Evolutionary conservation across 2,113 vertebrate species (phyloP).

Genomic region (Cephalopterus ornatus): DNA sequence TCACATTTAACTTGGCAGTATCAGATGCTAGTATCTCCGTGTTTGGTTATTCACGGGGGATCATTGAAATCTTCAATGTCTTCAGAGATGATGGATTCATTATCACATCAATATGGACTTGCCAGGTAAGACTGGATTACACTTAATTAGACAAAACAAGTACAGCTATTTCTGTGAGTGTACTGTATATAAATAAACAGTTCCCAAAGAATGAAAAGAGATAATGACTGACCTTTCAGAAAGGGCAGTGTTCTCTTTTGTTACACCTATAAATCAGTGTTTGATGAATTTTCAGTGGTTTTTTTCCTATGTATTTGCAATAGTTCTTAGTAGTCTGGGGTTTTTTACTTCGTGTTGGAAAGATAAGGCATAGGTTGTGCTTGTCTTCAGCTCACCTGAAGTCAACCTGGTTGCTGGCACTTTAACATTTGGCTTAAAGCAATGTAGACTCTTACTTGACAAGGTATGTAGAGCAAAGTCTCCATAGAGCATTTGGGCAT

Average conservation of each 20-base stretch:
- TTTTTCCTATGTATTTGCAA: not conserved
- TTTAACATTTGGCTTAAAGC: not conserved
- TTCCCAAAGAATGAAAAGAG: not conserved
- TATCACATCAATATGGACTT: conserved; percentile 86
- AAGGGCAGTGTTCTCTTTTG: not conserved
- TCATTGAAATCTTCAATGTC: conserved; percentile 85
- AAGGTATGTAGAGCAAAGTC: not conserved
- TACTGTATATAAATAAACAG: not conserved
- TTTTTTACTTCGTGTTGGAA: not conserved
- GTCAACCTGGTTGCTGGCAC: not conserved
- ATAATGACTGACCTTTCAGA: not conserved
- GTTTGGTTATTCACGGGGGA: conserved; percentile 85
- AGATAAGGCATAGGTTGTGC: not conserved
- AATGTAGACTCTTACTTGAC: not conserved
- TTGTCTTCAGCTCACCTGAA: not conserved
- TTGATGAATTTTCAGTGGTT: not conserved
- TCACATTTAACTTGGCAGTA: conserved; percentile 84
- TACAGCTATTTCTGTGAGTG: not conserved
- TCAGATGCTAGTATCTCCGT: conserved; percentile 85
- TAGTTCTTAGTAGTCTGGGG: not conserved
- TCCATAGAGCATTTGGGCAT: not conserved
- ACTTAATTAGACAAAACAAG: not conserved
- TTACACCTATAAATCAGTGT: not conserved
- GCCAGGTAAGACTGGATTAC: conserved; percentile 74
- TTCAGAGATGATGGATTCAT: conserved; percentile 84